A percentile compares a stretch with the other conserved stretches of the same genome.
Evolutionary conservation across 2,888 invertebrate genomes (phyloP).

Genomic region (Acrobasis repandana): DNA sequence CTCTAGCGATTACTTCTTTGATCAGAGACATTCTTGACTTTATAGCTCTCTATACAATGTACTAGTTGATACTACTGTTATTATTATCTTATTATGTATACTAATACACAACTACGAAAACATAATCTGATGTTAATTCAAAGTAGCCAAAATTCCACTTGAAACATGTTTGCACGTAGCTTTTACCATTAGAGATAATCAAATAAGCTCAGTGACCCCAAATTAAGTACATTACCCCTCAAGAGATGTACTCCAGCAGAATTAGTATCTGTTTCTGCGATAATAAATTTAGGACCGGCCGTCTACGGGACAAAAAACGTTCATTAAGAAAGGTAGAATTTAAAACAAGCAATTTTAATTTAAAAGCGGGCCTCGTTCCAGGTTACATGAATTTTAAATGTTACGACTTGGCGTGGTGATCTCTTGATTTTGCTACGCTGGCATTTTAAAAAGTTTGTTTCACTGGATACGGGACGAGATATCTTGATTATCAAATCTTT

Average conservation of each 20-base stretch:
- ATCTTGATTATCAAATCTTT: no score
- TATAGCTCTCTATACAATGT: no score
- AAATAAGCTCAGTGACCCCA: neutral
- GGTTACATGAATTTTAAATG: slow-evolving; percentile 19
- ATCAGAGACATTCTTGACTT: no score
- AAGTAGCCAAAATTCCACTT: neutral
- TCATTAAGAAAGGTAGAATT: slow-evolving; percentile 22
- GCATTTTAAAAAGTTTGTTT: neutral
- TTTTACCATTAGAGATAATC: slow-evolving; percentile 1
- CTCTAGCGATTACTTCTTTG: no score
- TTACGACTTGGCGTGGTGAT: neutral
- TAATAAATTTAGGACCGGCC: slow-evolving; percentile 19
- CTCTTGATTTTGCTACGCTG: neutral
- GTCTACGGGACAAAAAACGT: slow-evolving; percentile 16
- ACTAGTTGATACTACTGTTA: no score
- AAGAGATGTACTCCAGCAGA: neutral
- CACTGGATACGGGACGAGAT: no score
- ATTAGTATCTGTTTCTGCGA: slow-evolving; percentile 16
- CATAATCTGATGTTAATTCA: neutral
- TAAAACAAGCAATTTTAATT: slow-evolving; percentile 20
- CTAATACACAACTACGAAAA: neutral
- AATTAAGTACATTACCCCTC: slow-evolving; percentile 4
- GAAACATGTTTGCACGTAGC: neutral
- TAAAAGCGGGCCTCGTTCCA: neutral
- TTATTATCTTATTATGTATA: neutral